Percentiles rank a stretch among this genome's conserved stretches.
Evolutionary conservation across 2,888 invertebrate species (phyloP).

Genomic region (Morpho deidamia): DNA sequence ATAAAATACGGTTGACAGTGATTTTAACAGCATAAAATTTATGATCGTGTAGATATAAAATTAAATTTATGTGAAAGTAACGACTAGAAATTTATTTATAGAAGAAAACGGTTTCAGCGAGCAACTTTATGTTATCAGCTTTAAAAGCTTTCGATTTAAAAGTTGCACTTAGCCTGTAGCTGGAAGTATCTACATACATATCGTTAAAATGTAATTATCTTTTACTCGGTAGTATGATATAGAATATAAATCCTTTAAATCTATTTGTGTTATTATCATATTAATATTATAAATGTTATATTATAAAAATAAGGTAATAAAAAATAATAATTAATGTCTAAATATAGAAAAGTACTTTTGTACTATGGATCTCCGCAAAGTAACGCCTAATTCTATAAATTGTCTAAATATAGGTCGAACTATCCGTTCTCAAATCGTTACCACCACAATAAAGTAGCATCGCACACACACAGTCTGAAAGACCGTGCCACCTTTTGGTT

Average conservation of each 20-base stretch:
- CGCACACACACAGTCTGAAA: too few species aligned
- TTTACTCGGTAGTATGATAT: neutral
- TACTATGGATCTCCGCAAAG: too few species aligned
- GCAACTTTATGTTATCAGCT: conserved; percentile 3
- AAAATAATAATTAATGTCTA: too few species aligned
- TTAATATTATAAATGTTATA: too few species aligned
- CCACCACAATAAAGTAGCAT: too few species aligned
- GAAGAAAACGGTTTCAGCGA: neutral
- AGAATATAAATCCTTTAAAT: neutral
- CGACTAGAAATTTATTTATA: conserved; percentile 7
- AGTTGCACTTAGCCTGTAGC: neutral
- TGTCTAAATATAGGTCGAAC: too few species aligned
- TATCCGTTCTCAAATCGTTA: too few species aligned
- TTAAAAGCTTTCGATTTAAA: conserved; percentile 11
- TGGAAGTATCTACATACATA: neutral
- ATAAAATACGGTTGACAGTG: conserved; percentile 2
- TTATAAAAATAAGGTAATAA: too few species aligned
- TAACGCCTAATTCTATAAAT: too few species aligned
- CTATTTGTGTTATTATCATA: too few species aligned
- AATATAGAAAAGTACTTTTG: too few species aligned
- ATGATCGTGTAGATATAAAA: conserved; percentile 9
- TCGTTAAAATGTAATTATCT: neutral
- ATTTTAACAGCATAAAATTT: conserved; percentile 4
- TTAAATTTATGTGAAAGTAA: conserved; percentile 10
- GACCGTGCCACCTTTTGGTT: too few species aligned